Conservation (phyloP, 2,797 vertebrate species). For the Callimico goeldii region DNA sequence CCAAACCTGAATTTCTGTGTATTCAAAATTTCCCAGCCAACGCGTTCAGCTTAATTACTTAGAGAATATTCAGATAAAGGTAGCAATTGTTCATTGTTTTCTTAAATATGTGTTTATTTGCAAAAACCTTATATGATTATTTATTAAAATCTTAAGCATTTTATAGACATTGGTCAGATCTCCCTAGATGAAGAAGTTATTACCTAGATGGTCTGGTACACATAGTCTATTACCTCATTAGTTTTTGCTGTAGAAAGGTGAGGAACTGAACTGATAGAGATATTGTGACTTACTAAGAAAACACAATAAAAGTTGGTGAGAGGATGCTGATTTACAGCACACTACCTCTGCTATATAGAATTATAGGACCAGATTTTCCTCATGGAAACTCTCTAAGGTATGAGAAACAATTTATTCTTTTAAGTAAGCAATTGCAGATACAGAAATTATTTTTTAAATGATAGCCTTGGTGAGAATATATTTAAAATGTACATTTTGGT, state of each 20-base stretch:
- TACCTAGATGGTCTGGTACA: not conserved
- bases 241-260: not conserved
- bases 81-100: constrained; percentile 32
- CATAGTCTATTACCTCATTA: not conserved
- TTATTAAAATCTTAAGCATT: constrained; percentile 37
- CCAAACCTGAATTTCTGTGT: not conserved
- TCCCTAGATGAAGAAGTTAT: constrained; percentile 14
- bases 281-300: not conserved
- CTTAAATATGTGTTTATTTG: constrained; percentile 33
- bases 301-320: not conserved
- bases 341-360: not conserved
- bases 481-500: not conserved
- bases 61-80: not conserved
- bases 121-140: not conserved
- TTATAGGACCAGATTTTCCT: not conserved
- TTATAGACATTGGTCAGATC: not conserved
- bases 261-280: constrained; percentile 5
- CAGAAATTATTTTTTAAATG: constrained; percentile 11
- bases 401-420: not conserved
- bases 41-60: constrained; percentile 14
- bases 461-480: constrained; percentile 16
- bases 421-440: not conserved
- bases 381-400: not conserved
- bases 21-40: constrained; percentile 20
- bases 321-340: not conserved